Percentiles rank a stretch among this genome's conserved stretches.
phyloP scores from a whole-genome alignment of 2,888 invertebrate species.

The Julus scanicus region DNA sequence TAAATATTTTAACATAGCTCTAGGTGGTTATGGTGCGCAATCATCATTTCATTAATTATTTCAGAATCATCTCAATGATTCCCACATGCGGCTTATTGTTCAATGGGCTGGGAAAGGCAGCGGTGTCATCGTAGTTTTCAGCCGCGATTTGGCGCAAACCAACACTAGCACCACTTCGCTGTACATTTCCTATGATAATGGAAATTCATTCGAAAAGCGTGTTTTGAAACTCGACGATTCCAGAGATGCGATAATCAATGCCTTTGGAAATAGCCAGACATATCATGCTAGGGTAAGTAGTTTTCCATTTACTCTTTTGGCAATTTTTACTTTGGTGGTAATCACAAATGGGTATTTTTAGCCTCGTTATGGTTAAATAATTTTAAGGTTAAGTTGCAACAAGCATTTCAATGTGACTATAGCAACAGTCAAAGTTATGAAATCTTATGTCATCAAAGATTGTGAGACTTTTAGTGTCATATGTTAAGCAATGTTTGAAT shows the following conservation, averaged over 20 bases:
- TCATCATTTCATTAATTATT: constrained; percentile 60
- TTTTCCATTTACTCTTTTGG: background rate
- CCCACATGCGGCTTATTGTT: constrained; percentile 88
- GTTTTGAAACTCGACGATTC: constrained; percentile 37
- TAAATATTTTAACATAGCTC: too few relatives aligned
- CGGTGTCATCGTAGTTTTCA: constrained; percentile 77
- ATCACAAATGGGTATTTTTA: background rate
- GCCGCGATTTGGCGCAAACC: constrained; percentile 56
- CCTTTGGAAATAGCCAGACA: constrained; percentile 53
- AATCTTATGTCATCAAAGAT: too few relatives aligned
- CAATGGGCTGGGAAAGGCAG: constrained; percentile 92
- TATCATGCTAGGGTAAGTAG: constrained; percentile 53
- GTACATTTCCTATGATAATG: constrained; percentile 66
- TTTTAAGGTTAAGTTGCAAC: too few relatives aligned
- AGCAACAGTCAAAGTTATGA: too few relatives aligned
- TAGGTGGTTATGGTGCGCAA: too few relatives aligned
- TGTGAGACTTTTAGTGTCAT: too few relatives aligned
- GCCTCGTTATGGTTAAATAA: too few relatives aligned
- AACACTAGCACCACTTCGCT: constrained; percentile 61
- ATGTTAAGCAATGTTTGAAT: too few relatives aligned
- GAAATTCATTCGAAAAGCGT: constrained; percentile 63
- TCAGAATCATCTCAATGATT: constrained; percentile 83
- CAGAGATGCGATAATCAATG: constrained; percentile 51
- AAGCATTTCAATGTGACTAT: too few relatives aligned
- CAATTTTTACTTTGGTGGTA: background rate